Evolutionary conservation across 2,797 vertebrate species (phyloP), one percentile per base, ranked within the genome.

Genomic region (Enteromius trimaculatus): DNA sequence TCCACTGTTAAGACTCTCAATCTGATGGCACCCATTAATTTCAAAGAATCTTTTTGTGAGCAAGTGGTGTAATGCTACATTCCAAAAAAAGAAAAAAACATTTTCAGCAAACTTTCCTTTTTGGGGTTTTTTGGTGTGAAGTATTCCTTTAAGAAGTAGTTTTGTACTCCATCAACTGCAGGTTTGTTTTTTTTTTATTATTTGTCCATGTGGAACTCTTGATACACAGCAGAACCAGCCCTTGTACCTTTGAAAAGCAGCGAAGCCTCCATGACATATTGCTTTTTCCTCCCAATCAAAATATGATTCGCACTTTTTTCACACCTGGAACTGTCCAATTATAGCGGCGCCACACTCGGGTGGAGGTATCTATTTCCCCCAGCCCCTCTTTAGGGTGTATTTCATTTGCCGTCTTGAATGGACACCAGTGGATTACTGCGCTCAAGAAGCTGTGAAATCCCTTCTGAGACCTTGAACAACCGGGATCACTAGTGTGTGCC

Each of bases 371-470:
- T 83, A 89, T 88, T 89, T 90, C 81, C 88, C 86, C 89, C 83
- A 81, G 88, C 82, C 42, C 88, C 88, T 90, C 92, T 90, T 88
- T 87, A 79, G 82, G 91, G 88, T 85, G 70, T 86, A 39, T 91
- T 93, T 93, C 90, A 93, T 93, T 94, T 93, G 90, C 91, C 89
- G 87, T 90, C 92, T 91, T 91, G 91, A 93, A 92, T 92, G 89
- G 88, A 93, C 90, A 91, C 90, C 91, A 89, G 84, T 83, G 90
- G 92, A 93, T 94, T 92, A 92, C 90, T 89, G 90, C 90, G 92
- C 91, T 92, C 92, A 93, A 91, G 91, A 89, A 93, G 90, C 92
- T 92, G 92, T 94, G 92, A 94, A 93, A 94, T 94, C 91, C 92
- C 90, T 90, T 86, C 85, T 80, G 87, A 93, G 92, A 92, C 91